Conservation (phyloP, 2,797 vertebrate genomes). For the Sciurus vulgaris region DNA sequence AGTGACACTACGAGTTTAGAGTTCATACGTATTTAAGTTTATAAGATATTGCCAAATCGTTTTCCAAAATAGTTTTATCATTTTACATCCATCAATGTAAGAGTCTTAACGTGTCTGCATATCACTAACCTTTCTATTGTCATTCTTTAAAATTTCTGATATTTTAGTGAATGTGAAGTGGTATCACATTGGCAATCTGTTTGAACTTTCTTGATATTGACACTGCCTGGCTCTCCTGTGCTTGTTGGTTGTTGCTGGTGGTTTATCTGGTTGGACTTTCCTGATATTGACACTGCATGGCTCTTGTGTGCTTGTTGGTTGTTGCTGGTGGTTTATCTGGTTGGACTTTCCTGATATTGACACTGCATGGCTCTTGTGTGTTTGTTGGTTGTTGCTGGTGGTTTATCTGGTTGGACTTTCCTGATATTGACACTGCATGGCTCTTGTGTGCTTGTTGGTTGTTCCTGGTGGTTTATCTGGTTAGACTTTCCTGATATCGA, state of each 20-base stretch:
- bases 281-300: too few relatives aligned
- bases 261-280: too few relatives aligned
- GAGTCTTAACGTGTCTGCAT: background rate
- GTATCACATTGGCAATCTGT: background rate
- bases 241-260: background rate
- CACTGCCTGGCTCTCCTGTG: background rate
- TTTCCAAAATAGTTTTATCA: background rate
- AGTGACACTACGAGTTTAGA: background rate
- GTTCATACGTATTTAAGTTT: background rate
- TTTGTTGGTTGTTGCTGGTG: too few relatives aligned
- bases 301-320: too few relatives aligned
- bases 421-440: too few relatives aligned
- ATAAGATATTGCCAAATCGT: background rate
- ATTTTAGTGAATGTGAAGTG: background rate
- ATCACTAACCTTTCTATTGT: background rate
- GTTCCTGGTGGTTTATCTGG: too few relatives aligned
- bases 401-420: too few relatives aligned
- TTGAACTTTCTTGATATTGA: background rate
- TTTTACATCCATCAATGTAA: background rate
- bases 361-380: too few relatives aligned
- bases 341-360: too few relatives aligned
- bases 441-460: too few relatives aligned
- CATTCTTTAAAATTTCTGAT: background rate
- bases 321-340: too few relatives aligned
- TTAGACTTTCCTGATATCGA: too few relatives aligned